phyloP scores from a whole-genome alignment of 2,888 invertebrate species.

The Megaustenia siamemsis region DNA sequence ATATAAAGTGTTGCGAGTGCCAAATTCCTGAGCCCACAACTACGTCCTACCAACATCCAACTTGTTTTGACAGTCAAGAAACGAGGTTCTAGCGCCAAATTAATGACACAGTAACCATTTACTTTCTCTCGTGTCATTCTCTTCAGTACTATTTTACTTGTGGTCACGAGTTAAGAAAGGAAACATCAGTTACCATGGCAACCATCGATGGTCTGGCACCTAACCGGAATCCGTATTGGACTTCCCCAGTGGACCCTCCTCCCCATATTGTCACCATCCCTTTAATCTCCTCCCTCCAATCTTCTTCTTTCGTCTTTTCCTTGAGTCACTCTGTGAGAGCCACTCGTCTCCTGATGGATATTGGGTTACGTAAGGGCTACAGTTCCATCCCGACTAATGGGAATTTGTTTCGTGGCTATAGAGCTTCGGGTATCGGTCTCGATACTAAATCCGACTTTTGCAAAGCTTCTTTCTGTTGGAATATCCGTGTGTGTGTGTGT shows the following conservation, averaged over 20 bases:
- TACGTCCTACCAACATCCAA: no score
- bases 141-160: background rate
- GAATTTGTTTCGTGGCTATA: constrained; percentile 24
- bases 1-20: no score
- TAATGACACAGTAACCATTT: no score
- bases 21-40: no score
- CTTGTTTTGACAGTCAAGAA: no score
- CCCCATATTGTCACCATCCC: constrained; percentile 3
- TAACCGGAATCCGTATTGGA: constrained; percentile 7
- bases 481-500: no score
- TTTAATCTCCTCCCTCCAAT: constrained; percentile 1
- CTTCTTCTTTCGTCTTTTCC: background rate
- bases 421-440: constrained; percentile 26
- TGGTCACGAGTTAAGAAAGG: constrained; percentile 10
- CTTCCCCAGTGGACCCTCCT: background rate
- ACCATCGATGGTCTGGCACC: constrained; percentile 16
- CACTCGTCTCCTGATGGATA: constrained; percentile 6
- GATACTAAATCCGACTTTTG: constrained; percentile 35
- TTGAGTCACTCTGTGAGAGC: background rate
- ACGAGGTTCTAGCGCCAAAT: no score
- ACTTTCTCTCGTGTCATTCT: background rate
- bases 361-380: constrained; percentile 35
- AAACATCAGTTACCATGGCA: constrained; percentile 22
- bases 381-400: constrained; percentile 2
- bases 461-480: constrained; percentile 18